phyloP scores from a whole-genome alignment of 1,140 invertebrate genomes.

The Cotesia glomerata region DNA sequence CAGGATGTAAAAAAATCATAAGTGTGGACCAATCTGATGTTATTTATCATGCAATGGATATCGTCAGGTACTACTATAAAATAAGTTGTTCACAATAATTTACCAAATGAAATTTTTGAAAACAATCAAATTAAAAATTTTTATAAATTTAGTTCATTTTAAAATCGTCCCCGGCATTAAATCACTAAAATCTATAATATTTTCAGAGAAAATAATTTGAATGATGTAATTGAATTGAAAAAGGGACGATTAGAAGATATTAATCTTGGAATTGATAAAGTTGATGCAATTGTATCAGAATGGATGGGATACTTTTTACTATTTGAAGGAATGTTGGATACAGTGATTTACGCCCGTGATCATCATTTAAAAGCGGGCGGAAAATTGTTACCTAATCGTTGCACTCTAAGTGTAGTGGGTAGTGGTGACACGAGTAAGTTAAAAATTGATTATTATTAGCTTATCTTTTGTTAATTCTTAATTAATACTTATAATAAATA shows the following conservation, averaged over 20 bases:
- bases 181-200: slow-evolving; percentile 45
- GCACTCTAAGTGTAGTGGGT: slow-evolving; percentile 86
- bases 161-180: not conserved
- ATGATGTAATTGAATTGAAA: slow-evolving; percentile 77
- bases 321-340: slow-evolving; percentile 98
- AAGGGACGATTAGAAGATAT: slow-evolving; percentile 90
- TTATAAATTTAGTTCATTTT: no score
- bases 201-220: slow-evolving; percentile 75
- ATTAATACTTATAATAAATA: not conserved
- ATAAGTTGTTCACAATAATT: slow-evolving; percentile 29
- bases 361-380: slow-evolving; percentile 86
- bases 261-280: slow-evolving; percentile 80
- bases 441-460: not conserved
- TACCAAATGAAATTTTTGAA: slow-evolving; percentile 27
- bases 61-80: slow-evolving; percentile 73
- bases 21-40: slow-evolving; percentile 93
- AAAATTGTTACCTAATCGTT: slow-evolving; percentile 85
- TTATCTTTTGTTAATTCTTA: not conserved
- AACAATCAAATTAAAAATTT: not conserved
- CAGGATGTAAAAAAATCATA: slow-evolving; percentile 90
- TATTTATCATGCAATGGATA: slow-evolving; percentile 84
- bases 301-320: slow-evolving; percentile 99
- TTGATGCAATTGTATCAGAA: slow-evolving; percentile 97
- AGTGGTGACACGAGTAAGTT: slow-evolving; percentile 83
- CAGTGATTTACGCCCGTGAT: slow-evolving; percentile 88